Evolutionary conservation across 2,888 invertebrate genomes (phyloP).

Genomic region (Druceiella hillmani): DNA sequence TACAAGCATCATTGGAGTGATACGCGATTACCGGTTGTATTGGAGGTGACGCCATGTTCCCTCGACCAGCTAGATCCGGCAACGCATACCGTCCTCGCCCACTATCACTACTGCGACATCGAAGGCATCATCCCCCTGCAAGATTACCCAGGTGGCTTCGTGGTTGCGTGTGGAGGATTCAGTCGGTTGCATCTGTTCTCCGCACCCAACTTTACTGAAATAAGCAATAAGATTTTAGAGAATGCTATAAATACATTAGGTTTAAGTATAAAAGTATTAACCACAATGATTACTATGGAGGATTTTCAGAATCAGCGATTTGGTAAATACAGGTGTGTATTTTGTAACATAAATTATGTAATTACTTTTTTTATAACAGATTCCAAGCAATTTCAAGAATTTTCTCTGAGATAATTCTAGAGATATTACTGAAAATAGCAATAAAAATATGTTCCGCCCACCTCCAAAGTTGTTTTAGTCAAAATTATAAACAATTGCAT

Average conservation of each 20-base stretch:
- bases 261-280: constrained; percentile 75
- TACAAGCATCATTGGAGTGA: constrained; percentile 98
- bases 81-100: constrained; percentile 71
- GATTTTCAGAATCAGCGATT: constrained; percentile 85
- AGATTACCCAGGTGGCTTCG: constrained; percentile 90
- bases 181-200: constrained; percentile 89
- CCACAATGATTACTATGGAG: constrained; percentile 77
- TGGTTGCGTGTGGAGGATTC: constrained; percentile 86
- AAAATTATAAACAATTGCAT: too few relatives aligned
- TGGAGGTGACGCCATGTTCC: constrained; percentile 90
- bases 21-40: constrained; percentile 75
- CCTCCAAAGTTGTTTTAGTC: too few relatives aligned
- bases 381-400: background rate
- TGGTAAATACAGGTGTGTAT: constrained; percentile 81
- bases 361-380: constrained; percentile 2
- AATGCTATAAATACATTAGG: constrained; percentile 76
- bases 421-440: too few relatives aligned
- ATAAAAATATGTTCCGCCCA: too few relatives aligned
- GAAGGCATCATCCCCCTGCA: constrained; percentile 61
- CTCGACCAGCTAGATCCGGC: constrained; percentile 89
- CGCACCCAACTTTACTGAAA: constrained; percentile 76
- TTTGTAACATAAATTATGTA: constrained; percentile 8
- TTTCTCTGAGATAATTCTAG: too few relatives aligned
- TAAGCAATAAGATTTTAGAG: constrained; percentile 82
- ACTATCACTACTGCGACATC: constrained; percentile 43